These are phyloP conservation scores for Synodontis membranacea DNA, from an alignment of 2,113 vertebrate genomes.

Conservation along the genomic window DNA sequence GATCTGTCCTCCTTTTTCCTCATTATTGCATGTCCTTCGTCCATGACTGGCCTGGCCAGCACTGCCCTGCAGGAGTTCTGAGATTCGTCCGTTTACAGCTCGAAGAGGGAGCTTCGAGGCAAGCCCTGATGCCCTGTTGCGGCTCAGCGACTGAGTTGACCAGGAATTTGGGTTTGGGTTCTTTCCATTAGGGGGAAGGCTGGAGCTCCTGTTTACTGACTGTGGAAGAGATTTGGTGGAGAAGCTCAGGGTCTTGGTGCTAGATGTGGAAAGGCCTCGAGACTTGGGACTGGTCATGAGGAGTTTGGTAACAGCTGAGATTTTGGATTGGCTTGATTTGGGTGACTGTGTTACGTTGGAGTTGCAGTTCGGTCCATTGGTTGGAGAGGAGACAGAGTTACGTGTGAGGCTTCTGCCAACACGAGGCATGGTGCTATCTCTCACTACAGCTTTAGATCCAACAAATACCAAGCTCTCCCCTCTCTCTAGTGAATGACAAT, in stretches of 20 bases:
- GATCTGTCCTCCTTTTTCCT: constrained; percentile 60
- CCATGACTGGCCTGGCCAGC: constrained; percentile 66
- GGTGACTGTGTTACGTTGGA: constrained; percentile 79
- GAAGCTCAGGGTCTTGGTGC: constrained; percentile 93
- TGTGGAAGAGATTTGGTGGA: constrained; percentile 95
- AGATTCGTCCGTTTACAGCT: constrained; percentile 91
- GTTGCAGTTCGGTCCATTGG: constrained; percentile 60
- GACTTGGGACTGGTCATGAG: constrained; percentile 91
- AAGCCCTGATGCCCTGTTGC: constrained; percentile 81
- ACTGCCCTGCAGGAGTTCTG: constrained; percentile 88
- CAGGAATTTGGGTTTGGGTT: constrained; percentile 72
- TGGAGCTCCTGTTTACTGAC: constrained; percentile 83
- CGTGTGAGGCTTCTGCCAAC: constrained; percentile 82
- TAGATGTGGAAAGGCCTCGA: constrained; percentile 86
- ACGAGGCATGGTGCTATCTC: constrained; percentile 89
- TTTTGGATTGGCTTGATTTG: constrained; percentile 84
- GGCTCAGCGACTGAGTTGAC: constrained; percentile 95
- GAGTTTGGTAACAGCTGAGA: constrained; percentile 94
- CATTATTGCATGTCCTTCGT: constrained; percentile 67
- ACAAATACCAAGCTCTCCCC: constrained; percentile 84
- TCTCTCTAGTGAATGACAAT: constrained; percentile 89
- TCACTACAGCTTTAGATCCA: constrained; percentile 72
- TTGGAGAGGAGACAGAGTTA: constrained; percentile 76
- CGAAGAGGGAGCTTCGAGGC: constrained; percentile 87
- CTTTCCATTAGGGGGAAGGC: constrained; percentile 81